A percentile compares a stretch with the other conserved stretches of the same genome.
These are phyloP conservation scores for Oenanthe oenanthe DNA, from an alignment of 2,113 vertebrate species.

Conservation along the genomic window DNA sequence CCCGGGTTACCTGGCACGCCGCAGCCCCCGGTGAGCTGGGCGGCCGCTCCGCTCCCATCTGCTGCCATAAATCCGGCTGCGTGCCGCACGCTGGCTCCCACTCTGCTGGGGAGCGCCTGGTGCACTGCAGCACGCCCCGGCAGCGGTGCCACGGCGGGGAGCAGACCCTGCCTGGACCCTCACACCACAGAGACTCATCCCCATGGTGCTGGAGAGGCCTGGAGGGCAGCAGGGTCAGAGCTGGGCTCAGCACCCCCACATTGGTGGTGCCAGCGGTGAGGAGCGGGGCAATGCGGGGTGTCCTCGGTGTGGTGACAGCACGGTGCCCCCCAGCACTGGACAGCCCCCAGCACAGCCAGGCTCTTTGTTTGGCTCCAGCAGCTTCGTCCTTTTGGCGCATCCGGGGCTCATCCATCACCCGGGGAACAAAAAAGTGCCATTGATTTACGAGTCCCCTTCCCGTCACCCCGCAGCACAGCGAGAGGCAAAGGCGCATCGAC, in stretches of 20 bases:
- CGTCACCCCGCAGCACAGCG: not conserved
- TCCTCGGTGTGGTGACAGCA: not conserved
- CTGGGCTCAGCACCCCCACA: not conserved
- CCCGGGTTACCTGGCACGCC: constrained; percentile 32
- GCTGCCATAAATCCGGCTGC: constrained; percentile 6
- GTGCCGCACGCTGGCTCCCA: not conserved
- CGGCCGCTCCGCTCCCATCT: not conserved
- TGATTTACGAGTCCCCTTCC: constrained; percentile 33
- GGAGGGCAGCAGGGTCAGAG: not conserved
- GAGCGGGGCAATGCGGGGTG: fast-evolving
- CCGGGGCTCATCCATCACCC: not conserved
- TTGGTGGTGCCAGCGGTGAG: fast-evolving
- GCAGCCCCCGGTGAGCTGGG: not conserved
- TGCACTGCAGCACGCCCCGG: not conserved
- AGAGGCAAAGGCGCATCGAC: not conserved
- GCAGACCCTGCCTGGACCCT: not conserved
- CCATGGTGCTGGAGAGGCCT: not conserved
- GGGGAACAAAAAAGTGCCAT: not conserved
- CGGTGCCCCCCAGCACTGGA: not conserved
- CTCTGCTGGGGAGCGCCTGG: not conserved
- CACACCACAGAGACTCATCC: fast-evolving
- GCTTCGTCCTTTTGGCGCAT: not conserved
- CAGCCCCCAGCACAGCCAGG: not conserved
- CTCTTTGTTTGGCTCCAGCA: constrained; percentile 7
- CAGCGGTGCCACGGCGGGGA: not conserved